Evolutionary conservation across 2,797 vertebrate species (phyloP).

Genomic region (Esox masquinongy): DNA sequence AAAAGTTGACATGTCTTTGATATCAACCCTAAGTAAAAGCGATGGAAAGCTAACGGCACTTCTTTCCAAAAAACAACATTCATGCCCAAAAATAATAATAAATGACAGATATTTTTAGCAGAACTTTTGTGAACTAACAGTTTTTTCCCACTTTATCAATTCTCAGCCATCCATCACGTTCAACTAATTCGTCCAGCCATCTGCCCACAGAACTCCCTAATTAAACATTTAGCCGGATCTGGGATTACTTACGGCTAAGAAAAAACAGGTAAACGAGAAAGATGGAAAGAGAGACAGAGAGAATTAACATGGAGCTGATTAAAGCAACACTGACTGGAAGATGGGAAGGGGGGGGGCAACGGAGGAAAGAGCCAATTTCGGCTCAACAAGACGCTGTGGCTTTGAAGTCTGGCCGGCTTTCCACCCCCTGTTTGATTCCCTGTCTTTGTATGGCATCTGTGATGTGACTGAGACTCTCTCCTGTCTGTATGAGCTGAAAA

Average conservation of each 20-base stretch:
- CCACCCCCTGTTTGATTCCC: conserved; percentile 61
- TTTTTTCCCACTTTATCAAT: conserved; percentile 27
- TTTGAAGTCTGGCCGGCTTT: conserved; percentile 70
- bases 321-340: conserved; percentile 57
- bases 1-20: conserved; percentile 24
- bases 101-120: conserved; percentile 36
- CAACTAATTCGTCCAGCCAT: conserved; percentile 66
- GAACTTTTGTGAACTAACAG: conserved; percentile 22
- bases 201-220: conserved; percentile 68
- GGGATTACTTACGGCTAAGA: conserved; percentile 52
- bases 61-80: conserved; percentile 31
- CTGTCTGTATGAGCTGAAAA: neutral
- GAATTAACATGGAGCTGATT: conserved; percentile 62
- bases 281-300: conserved; percentile 20
- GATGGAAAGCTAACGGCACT: neutral
- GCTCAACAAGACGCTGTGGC: conserved; percentile 67
- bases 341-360: conserved; percentile 43
- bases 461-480: conserved; percentile 42
- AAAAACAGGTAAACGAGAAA: conserved; percentile 52
- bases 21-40: conserved; percentile 23
- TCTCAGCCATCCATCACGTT: conserved; percentile 54
- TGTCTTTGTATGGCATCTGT: conserved; percentile 67
- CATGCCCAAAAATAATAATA: conserved; percentile 38
- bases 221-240: conserved; percentile 72
- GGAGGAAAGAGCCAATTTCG: conserved; percentile 60